Evolutionary conservation across 2,113 vertebrate species (phyloP).

Genomic region (Lophochroa leadbeateri): DNA sequence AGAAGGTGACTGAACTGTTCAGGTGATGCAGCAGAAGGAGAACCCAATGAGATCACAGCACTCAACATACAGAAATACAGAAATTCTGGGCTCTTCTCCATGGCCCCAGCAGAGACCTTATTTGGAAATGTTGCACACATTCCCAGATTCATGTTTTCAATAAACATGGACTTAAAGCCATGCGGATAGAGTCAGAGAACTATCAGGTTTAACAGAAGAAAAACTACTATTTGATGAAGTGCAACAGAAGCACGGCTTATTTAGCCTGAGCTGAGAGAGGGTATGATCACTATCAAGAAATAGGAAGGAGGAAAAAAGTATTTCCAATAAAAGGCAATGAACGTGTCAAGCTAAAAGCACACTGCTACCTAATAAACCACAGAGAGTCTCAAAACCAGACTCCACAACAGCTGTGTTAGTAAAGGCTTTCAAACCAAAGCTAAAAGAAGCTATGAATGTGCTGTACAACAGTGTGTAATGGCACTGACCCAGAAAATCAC

Average conservation of each 20-base stretch:
- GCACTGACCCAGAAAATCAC: slow-evolving; percentile 38
- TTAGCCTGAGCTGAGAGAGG: neutral
- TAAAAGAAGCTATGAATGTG: neutral
- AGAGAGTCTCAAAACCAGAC: neutral
- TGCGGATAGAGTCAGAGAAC: neutral
- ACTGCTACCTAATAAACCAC: neutral
- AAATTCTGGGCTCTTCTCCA: neutral
- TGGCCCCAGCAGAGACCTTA: neutral
- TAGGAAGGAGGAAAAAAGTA: neutral
- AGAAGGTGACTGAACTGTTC: neutral
- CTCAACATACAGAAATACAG: neutral
- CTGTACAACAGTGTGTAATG: neutral
- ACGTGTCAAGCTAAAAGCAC: slow-evolving; percentile 16
- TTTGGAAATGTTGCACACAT: neutral
- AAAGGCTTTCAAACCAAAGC: neutral
- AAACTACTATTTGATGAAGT: neutral
- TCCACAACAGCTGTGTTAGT: neutral
- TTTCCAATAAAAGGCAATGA: neutral
- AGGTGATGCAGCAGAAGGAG: neutral
- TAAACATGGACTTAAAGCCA: neutral
- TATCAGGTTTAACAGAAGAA: neutral
- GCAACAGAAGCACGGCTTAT: neutral
- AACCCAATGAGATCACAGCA: neutral
- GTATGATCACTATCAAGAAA: neutral
- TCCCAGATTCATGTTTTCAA: neutral